phyloP scores from a whole-genome alignment of 1,140 invertebrate genomes.

The Hyphantria cunea region DNA sequence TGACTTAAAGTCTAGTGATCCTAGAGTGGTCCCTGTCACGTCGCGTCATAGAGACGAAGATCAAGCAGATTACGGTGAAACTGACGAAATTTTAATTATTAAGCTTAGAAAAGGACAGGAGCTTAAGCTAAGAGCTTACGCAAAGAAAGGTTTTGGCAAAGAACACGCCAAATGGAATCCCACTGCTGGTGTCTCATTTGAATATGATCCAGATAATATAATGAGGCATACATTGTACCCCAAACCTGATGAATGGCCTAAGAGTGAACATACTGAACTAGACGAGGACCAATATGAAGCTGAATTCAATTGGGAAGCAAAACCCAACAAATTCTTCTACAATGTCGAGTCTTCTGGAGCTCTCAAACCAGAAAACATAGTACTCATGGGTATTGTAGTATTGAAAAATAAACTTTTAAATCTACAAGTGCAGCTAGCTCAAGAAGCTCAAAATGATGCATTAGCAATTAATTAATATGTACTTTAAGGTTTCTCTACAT shows the following conservation, averaged over 20 bases:
- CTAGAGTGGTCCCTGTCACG: slow-evolving; percentile 95
- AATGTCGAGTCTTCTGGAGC: slow-evolving; percentile 98
- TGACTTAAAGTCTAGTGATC: slow-evolving; percentile 95
- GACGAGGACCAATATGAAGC: slow-evolving; percentile 98
- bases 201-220: slow-evolving; percentile 99
- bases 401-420: slow-evolving; percentile 98
- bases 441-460: slow-evolving; percentile 93
- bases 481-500: slow-evolving; percentile 9
- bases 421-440: slow-evolving; percentile 95
- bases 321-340: slow-evolving; percentile 98
- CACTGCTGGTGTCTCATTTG: slow-evolving; percentile 98
- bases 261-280: slow-evolving; percentile 97
- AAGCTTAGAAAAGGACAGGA: slow-evolving; percentile 99
- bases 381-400: slow-evolving; percentile 95
- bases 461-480: slow-evolving; percentile 83
- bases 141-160: slow-evolving; percentile 98
- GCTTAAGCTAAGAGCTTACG: slow-evolving; percentile 97
- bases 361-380: slow-evolving; percentile 97
- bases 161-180: slow-evolving; percentile 99
- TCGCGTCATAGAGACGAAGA: slow-evolving; percentile 95
- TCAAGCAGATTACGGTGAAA: slow-evolving; percentile 95
- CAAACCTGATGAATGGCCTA: slow-evolving; percentile 99
- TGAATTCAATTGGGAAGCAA: slow-evolving; percentile 95
- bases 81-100: slow-evolving; percentile 98
- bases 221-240: slow-evolving; percentile 98